Evolutionary conservation across 2,113 vertebrate species (phyloP).

Genomic region (Pavo muticus): DNA sequence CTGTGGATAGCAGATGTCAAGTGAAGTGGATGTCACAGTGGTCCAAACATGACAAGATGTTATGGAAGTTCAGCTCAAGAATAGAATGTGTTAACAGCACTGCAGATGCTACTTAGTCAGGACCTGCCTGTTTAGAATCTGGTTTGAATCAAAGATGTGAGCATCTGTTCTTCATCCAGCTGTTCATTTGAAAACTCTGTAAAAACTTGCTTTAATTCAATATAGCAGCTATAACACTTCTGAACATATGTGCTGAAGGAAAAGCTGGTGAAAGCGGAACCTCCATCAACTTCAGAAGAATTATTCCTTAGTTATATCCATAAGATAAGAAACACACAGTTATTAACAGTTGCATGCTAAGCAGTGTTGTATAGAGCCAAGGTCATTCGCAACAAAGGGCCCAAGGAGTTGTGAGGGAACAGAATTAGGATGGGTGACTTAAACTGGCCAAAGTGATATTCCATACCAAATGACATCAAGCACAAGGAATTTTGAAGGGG

Average conservation of each 20-base stretch:
- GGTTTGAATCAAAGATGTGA: not conserved
- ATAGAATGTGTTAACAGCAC: not conserved
- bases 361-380: no score
- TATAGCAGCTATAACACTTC: not conserved
- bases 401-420: no score
- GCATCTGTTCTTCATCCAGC: not conserved
- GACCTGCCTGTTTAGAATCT: not conserved
- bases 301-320: not conserved
- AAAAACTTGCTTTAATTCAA: not conserved
- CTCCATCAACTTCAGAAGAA: not conserved
- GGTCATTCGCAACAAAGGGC: no score
- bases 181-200: not conserved
- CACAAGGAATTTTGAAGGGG: no score
- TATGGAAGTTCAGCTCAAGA: not conserved
- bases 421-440: no score
- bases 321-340: not conserved
- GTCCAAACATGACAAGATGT: not conserved
- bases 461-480: no score
- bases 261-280: not conserved
- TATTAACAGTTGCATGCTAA: no score
- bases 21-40: not conserved
- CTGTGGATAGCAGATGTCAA: not conserved
- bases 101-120: not conserved
- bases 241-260: not conserved
- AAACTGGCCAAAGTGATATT: no score